Base-by-base conservation (phyloP, 1,140 invertebrate genomes). In the Argopecten irradians region DNA sequence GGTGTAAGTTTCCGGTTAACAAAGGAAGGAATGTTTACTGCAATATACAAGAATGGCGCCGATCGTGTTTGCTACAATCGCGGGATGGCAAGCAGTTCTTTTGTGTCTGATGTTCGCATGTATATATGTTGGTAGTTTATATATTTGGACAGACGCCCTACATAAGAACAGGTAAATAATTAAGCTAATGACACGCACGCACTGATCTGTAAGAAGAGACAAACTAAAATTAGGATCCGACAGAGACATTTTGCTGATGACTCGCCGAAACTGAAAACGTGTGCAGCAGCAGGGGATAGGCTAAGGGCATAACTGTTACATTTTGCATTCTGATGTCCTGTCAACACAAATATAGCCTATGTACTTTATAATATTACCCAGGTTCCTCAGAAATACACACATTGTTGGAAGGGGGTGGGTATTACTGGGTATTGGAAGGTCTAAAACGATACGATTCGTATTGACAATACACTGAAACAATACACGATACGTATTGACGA, bases 81-180 rank as follows among this genome's bases (percentile, higher is more conserved):
- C 91, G 55, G 55, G 55, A 43, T 93, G 92, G 92, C 93, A 93
- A 86, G 90, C 93, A 28, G 87, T 93, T 87, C 91, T 94, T 34
- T 82, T 94, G 2, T 94, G 93, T 91, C 90, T 94, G 9, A 87
- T 94, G 22, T 93, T 93, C 92, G 92, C 93, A 36, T 86, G 93
- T 1, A 90, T 94, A 34, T 94, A 93, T 90, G 93, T 94, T 43
- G 93, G 92, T 9, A 93, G 93, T 87, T 87, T 94, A 33, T 94
- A 94, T 91, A 89, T 93, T 19, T 93, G 93, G 93, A 86, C 87
- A n/a, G 90, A 91, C 83, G 88, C 86, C 82, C 86, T 82, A 14
- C 91, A 91, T 39, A 93, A 93, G 89, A 93, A 91, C 83, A 93
- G 93, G 93, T 93, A 90, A 86, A 55, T 55, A 46, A 43, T 32